Conservation (phyloP, 1,140 invertebrate species). For the Apocrypta bakeri region DNA sequence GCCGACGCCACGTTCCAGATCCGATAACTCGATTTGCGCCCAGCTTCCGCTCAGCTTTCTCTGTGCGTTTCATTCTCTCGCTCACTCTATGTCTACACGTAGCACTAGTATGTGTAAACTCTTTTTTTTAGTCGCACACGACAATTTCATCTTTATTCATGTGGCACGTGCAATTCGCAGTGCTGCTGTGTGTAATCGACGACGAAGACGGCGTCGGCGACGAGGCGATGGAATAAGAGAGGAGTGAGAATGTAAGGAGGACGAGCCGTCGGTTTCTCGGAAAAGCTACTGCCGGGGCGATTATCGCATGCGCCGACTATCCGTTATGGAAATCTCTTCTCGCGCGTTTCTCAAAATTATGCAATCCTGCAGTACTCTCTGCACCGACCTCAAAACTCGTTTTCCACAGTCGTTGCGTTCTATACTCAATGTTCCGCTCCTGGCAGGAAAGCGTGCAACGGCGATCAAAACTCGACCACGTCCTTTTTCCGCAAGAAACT, state of each 20-base stretch:
- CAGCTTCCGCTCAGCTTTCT: conserved; percentile 5
- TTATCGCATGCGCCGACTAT: conserved; percentile 51
- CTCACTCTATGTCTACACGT: background rate
- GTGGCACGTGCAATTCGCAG: conserved; percentile 20
- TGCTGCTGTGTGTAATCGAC: conserved; percentile 1
- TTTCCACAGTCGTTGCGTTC: conserved; percentile 29
- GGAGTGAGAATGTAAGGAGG: conserved; percentile 7
- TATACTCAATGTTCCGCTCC: no score
- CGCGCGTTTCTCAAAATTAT: conserved; percentile 19
- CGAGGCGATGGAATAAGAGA: background rate
- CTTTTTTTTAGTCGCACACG: background rate
- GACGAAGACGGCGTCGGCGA: conserved; percentile 9
- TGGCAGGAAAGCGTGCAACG: conserved; percentile 24
- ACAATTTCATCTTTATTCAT: conserved; percentile 35
- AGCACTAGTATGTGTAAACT: background rate
- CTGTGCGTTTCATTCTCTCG: background rate
- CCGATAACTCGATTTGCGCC: conserved; percentile 21
- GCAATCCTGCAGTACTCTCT: conserved; percentile 28
- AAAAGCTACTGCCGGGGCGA: conserved; percentile 2
- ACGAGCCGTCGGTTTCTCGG: conserved; percentile 49
- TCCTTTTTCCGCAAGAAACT: background rate
- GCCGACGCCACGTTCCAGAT: background rate
- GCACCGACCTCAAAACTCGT: conserved; percentile 51
- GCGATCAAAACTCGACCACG: conserved; percentile 33
- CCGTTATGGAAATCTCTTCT: conserved; percentile 49